These are phyloP conservation scores for Leptinotarsa peninsularis DNA, from an alignment of 2,888 invertebrate species.

Conservation along the genomic window DNA sequence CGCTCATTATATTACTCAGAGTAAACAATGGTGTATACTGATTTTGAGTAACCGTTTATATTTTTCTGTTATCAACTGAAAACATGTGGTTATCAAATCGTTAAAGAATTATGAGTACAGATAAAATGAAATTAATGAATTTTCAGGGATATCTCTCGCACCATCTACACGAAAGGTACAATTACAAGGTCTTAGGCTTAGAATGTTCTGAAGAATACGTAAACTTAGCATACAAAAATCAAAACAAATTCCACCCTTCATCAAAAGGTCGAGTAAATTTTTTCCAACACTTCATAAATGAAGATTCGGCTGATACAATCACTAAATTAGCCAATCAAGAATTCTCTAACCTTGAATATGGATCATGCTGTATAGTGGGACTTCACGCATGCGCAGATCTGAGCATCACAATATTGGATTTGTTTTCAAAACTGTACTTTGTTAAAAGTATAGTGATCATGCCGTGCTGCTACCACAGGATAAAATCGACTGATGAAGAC, in stretches of 20 bases:
- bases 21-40: no score
- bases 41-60: no score
- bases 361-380: constrained; percentile 70
- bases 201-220: constrained; percentile 74
- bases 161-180: constrained; percentile 71
- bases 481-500: constrained; percentile 61
- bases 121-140: constrained; percentile 19
- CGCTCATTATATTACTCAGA: no score
- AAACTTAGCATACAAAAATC: constrained; percentile 70
- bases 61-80: no score
- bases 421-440: constrained; percentile 72
- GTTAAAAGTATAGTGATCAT: constrained; percentile 74
- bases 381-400: constrained; percentile 85
- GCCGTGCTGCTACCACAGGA: constrained; percentile 86
- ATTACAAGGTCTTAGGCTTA: constrained; percentile 74
- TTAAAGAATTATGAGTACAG: no score
- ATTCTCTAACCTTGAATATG: constrained; percentile 34
- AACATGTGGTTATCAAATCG: no score
- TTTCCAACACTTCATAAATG: constrained; percentile 70
- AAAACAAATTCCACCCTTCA: constrained; percentile 69
- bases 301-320: constrained; percentile 66
- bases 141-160: constrained; percentile 81
- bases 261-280: constrained; percentile 72
- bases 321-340: constrained; percentile 48
- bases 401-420: constrained; percentile 74